phyloP scores from a whole-genome alignment of 2,113 vertebrate genomes.

The Thomomys bottae region DNA sequence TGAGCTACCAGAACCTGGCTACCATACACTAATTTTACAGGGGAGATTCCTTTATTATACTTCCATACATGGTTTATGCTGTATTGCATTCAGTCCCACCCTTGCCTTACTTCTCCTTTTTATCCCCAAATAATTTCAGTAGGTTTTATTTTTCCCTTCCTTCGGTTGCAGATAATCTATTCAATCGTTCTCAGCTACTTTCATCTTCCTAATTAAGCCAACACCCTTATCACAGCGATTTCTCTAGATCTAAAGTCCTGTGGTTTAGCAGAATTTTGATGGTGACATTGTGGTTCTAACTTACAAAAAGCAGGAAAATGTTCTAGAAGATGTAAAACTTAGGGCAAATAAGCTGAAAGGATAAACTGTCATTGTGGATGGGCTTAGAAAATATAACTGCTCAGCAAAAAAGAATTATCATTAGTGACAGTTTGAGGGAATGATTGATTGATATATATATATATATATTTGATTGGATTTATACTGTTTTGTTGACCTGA shows the following conservation, averaged over 20 bases:
- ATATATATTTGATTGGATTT: constrained; percentile 21
- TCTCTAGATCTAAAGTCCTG: neutral
- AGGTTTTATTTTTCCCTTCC: too few species aligned
- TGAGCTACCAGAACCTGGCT: too few species aligned
- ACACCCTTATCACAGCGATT: neutral
- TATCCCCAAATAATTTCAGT: too few species aligned
- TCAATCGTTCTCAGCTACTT: too few species aligned
- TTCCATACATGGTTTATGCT: too few species aligned
- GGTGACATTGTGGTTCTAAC: neutral
- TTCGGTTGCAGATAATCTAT: too few species aligned
- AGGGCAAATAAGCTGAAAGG: too few species aligned
- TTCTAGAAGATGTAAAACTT: neutral
- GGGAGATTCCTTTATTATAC: too few species aligned
- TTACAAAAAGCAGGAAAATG: neutral
- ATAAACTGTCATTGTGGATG: neutral
- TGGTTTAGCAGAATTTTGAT: neutral
- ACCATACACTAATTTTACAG: too few species aligned
- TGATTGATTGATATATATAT: rapidly evolving
- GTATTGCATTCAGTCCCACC: too few species aligned
- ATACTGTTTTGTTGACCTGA: constrained; percentile 54
- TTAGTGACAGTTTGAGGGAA: constrained; percentile 25
- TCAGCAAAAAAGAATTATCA: neutral
- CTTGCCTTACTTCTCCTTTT: too few species aligned
- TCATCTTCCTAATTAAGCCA: too few species aligned
- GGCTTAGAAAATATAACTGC: constrained; percentile 31